Conservation (phyloP, 2,113 vertebrate genomes). For the Xenus cinereus region DNA sequence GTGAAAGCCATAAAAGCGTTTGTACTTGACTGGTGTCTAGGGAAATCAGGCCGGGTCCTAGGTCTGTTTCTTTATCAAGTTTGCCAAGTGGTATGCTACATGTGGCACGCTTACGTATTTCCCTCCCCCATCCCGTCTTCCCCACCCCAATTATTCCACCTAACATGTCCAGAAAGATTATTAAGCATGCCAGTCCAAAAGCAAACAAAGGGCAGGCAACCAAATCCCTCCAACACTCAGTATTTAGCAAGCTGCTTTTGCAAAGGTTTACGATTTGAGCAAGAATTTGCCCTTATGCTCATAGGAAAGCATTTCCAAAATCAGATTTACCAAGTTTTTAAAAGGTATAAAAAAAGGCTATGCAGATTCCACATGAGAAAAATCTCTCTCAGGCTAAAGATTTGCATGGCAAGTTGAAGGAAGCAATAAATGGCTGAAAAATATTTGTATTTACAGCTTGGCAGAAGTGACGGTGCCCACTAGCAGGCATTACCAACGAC, state of each 20-base stretch:
- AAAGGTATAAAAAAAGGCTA: neutral
- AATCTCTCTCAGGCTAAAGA: neutral
- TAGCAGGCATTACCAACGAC: neutral
- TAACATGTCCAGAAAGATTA: neutral
- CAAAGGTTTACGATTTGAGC: neutral
- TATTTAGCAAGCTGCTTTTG: neutral
- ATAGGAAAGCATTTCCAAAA: neutral
- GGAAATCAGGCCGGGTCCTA: neutral
- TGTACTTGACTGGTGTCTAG: neutral
- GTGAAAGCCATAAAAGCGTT: neutral
- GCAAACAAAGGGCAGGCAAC: neutral
- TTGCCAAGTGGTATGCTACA: neutral
- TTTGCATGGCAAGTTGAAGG: neutral
- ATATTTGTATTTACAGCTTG: neutral
- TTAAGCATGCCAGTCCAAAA: neutral
- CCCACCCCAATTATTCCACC: neutral
- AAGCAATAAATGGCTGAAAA: neutral
- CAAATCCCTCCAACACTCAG: neutral
- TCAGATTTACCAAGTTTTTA: too few species aligned
- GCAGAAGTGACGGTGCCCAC: neutral
- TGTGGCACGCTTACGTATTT: neutral
- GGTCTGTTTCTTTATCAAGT: neutral
- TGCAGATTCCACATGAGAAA: neutral
- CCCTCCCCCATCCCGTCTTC: neutral
- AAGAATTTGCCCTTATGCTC: neutral